phyloP scores from a whole-genome alignment of 2,113 vertebrate species.

The Xyliphius kryptos region DNA sequence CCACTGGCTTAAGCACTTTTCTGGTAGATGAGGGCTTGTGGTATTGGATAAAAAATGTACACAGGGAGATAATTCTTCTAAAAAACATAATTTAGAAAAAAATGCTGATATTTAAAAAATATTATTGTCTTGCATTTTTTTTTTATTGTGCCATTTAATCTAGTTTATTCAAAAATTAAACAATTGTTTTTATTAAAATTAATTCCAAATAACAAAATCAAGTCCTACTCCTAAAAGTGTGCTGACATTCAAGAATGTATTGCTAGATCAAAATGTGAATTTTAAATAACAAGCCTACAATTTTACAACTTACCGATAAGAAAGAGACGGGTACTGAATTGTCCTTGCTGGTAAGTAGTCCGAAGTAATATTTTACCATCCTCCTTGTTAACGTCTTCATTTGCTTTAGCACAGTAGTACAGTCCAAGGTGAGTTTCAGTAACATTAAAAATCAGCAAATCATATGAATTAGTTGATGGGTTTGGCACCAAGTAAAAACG shows the following conservation, averaged over 20 bases:
- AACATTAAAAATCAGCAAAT: slow-evolving; percentile 38
- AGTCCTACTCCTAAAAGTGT: no score
- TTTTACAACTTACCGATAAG: no score
- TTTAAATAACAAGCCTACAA: no score
- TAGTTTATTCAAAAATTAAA: no score
- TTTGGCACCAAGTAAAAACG: slow-evolving; percentile 12
- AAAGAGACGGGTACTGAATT: no score
- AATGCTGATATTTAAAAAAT: neutral
- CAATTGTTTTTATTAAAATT: no score
- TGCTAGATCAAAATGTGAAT: no score
- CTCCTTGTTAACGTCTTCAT: neutral
- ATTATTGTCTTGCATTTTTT: no score
- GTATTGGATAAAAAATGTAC: neutral
- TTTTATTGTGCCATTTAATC: no score
- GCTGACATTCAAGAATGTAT: no score
- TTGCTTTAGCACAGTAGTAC: slow-evolving; percentile 34
- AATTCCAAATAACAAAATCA: no score
- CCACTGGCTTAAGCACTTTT: neutral
- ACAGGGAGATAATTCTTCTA: neutral
- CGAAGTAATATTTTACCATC: neutral
- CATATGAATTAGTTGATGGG: neutral
- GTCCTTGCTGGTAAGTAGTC: neutral
- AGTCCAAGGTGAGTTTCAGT: slow-evolving; percentile 35
- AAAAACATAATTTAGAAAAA: no score
- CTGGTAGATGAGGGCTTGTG: neutral